Conservation (phyloP, 2,888 invertebrate species). For the Esperia sulphurella region DNA sequence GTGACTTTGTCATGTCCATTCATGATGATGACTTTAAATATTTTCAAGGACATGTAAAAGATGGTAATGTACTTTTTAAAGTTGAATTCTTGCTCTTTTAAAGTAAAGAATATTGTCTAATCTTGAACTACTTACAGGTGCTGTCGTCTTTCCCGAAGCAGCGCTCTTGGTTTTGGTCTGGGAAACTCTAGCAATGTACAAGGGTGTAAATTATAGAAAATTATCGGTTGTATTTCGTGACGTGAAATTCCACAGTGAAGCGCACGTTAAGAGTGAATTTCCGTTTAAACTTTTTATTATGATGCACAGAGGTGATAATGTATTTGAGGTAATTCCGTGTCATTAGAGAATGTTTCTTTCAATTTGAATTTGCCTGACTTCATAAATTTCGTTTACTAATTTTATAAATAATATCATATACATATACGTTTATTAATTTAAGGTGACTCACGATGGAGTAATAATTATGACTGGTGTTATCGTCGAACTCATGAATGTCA, state of each 20-base stretch:
- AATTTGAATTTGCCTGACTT: too few species aligned
- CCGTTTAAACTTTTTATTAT: constrained; percentile 19
- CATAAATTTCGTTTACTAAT: too few species aligned
- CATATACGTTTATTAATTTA: neutral
- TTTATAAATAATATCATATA: too few species aligned
- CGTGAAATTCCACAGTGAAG: constrained; percentile 22
- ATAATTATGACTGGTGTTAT: constrained; percentile 26
- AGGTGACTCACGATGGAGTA: constrained; percentile 26
- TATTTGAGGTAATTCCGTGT: constrained; percentile 36
- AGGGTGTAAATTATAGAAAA: constrained; percentile 49
- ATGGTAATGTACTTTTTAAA: constrained; percentile 7
- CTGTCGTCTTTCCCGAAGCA: constrained; percentile 84
- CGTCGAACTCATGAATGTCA: neutral
- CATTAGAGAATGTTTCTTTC: too few species aligned
- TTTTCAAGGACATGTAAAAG: constrained; percentile 31
- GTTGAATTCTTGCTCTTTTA: too few species aligned
- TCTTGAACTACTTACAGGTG: constrained; percentile 38
- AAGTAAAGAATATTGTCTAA: too few species aligned
- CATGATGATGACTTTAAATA: constrained; percentile 46
- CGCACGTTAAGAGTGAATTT: constrained; percentile 14
- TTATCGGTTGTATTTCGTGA: constrained; percentile 23
- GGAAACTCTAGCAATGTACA: constrained; percentile 69
- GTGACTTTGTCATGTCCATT: constrained; percentile 37
- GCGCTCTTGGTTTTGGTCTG: constrained; percentile 69
- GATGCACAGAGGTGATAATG: constrained; percentile 24